Conservation (phyloP, 2,888 invertebrate genomes). For the Myopa testacea region DNA sequence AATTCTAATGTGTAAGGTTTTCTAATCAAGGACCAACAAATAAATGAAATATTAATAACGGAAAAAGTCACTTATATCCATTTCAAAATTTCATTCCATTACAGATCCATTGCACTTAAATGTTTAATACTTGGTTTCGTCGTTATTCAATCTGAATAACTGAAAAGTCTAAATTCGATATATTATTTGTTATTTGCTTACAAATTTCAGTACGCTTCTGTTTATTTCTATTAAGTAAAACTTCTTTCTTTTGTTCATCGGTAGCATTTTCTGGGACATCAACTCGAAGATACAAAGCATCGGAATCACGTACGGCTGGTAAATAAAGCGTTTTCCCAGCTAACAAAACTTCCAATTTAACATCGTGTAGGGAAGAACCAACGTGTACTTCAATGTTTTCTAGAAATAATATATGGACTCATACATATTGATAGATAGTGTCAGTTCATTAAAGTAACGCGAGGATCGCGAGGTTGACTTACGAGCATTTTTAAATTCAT, state of each 20-base stretch:
- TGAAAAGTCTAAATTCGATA: too few relatives aligned
- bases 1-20: too few relatives aligned
- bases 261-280: constrained; percentile 74
- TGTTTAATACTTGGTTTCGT: too few relatives aligned
- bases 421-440: too few relatives aligned
- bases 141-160: too few relatives aligned
- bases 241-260: constrained; percentile 61
- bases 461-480: constrained; percentile 46
- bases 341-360: constrained; percentile 74
- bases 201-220: constrained; percentile 78
- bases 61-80: too few relatives aligned
- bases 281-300: constrained; percentile 79
- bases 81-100: too few relatives aligned
- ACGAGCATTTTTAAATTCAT: constrained; percentile 81
- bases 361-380: constrained; percentile 85
- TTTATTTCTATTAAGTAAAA: constrained; percentile 66
- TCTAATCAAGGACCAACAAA: too few relatives aligned
- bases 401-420: constrained; percentile 43
- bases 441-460: background rate
- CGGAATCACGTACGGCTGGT: constrained; percentile 80
- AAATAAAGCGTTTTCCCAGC: constrained; percentile 81
- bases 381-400: constrained; percentile 77
- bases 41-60: too few relatives aligned
- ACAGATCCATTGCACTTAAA: too few relatives aligned
- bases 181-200: constrained; percentile 51